Conservation (phyloP, 2,888 invertebrate genomes). For the Drosophila fungiperda region DNA sequence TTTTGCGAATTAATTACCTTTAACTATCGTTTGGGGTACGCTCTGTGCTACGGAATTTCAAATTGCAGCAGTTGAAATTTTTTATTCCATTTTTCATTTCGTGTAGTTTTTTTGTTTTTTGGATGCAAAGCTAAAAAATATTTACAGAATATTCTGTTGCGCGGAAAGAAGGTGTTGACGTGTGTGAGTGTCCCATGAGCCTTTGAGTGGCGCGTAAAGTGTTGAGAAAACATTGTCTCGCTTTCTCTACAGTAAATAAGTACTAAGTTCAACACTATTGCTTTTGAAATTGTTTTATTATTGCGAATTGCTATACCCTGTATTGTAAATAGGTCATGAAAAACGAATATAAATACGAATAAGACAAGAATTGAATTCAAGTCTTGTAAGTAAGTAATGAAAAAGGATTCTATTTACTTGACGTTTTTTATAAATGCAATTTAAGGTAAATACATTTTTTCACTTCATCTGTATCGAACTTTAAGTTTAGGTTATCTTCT, state of each 20-base stretch:
- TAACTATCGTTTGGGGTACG: slow-evolving; percentile 22
- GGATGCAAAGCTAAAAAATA: slow-evolving; percentile 22
- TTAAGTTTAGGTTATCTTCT: not conserved
- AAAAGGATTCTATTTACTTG: not conserved
- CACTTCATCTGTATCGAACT: not conserved
- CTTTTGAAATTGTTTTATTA: slow-evolving; percentile 28
- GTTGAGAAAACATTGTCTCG: slow-evolving; percentile 43
- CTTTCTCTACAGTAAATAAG: slow-evolving; percentile 44
- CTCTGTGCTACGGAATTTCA: slow-evolving; percentile 8
- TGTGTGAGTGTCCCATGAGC: slow-evolving; percentile 26
- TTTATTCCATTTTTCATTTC: slow-evolving; percentile 1
- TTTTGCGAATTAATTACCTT: slow-evolving; percentile 58
- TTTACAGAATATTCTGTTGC: slow-evolving; percentile 16
- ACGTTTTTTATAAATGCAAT: not conserved
- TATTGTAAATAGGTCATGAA: not conserved
- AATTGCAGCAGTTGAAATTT: slow-evolving; percentile 14
- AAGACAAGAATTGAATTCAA: not conserved
- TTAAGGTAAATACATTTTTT: not conserved
- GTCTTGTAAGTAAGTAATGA: not conserved
- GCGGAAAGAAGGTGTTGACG: not conserved
- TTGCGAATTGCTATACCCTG: not conserved
- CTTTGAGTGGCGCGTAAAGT: slow-evolving; percentile 54
- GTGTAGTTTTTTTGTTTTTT: slow-evolving; percentile 12
- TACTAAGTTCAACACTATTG: slow-evolving; percentile 40
- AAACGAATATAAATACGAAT: not conserved